Percentiles rank a stretch among this genome's conserved stretches.
Conservation (phyloP, 2,797 vertebrate genomes). For the Silurus aristotelis region DNA sequence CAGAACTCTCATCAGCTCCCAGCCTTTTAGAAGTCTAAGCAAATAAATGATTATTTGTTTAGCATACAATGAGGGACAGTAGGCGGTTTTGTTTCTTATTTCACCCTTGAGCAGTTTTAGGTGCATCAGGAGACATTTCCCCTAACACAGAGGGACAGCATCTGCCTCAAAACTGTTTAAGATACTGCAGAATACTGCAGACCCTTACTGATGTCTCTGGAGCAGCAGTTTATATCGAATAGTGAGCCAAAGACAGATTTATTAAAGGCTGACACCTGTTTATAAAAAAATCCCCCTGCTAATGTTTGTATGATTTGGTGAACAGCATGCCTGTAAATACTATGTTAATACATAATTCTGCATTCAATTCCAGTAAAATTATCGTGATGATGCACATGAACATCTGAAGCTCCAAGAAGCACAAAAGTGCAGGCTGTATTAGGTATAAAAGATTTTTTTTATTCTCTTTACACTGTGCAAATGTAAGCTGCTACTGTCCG, state of each 20-base stretch:
- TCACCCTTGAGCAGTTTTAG: conserved; percentile 4
- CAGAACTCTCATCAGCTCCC: not conserved
- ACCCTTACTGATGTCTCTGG: not conserved
- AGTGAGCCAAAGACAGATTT: not conserved
- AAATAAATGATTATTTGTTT: conserved; percentile 19
- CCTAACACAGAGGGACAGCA: not conserved
- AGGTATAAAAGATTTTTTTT: not conserved
- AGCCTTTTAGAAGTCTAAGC: not conserved
- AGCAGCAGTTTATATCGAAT: not conserved
- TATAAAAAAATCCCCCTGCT: not conserved
- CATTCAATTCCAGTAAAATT: not conserved
- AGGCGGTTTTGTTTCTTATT: conserved; percentile 12
- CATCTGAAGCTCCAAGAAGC: not conserved
- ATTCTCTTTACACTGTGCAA: not conserved
- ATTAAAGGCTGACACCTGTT: not conserved
- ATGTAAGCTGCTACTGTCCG: not conserved
- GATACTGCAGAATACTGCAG: not conserved
- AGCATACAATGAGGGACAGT: not conserved
- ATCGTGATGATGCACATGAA: not conserved
- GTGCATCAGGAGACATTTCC: conserved; percentile 2
- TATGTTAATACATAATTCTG: not conserved
- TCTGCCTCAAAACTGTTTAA: not conserved
- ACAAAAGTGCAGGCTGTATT: not conserved
- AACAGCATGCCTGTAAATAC: not conserved
- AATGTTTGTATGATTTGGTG: not conserved